phyloP scores from a whole-genome alignment of 2,888 invertebrate species.

The Drosophila setosimentum region DNA sequence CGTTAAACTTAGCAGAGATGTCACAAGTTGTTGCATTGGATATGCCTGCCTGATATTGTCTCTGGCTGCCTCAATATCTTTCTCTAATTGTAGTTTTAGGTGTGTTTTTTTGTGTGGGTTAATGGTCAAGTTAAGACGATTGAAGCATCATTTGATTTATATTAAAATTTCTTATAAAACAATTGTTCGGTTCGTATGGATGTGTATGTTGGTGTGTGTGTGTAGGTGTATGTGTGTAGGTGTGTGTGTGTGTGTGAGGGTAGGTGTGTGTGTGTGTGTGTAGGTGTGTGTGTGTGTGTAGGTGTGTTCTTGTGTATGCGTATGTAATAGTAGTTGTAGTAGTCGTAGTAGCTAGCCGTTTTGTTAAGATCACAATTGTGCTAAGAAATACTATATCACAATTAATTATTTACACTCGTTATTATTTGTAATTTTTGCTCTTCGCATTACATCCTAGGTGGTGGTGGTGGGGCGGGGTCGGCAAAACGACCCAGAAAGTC shows the following conservation, averaged over 20 bases:
- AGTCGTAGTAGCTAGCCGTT: conserved; percentile 74
- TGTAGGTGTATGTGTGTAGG: conserved; percentile 5
- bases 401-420: conserved; percentile 77
- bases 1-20: conserved; percentile 55
- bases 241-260: conserved; percentile 16
- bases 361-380: conserved; percentile 79
- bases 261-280: conserved; percentile 4
- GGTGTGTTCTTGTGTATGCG: conserved; percentile 28
- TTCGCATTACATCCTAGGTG: conserved; percentile 64
- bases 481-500: conserved; percentile 60
- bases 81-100: conserved; percentile 25
- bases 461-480: conserved; percentile 40
- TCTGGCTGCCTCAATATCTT: conserved; percentile 9
- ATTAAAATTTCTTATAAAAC: conserved; percentile 62
- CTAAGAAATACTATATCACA: conserved; percentile 81
- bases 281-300: conserved; percentile 19
- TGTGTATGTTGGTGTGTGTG: neutral
- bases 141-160: conserved; percentile 33
- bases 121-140: conserved; percentile 35
- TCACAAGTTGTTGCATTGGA: conserved; percentile 47
- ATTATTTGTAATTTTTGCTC: conserved; percentile 62
- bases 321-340: conserved; percentile 61
- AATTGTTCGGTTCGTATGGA: conserved; percentile 32
- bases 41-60: conserved; percentile 54
- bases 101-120: conserved; percentile 26